A percentile compares a stretch with the other conserved stretches of the same genome.
Conservation (phyloP, 2,113 vertebrate species). For the Albula goreensis region DNA sequence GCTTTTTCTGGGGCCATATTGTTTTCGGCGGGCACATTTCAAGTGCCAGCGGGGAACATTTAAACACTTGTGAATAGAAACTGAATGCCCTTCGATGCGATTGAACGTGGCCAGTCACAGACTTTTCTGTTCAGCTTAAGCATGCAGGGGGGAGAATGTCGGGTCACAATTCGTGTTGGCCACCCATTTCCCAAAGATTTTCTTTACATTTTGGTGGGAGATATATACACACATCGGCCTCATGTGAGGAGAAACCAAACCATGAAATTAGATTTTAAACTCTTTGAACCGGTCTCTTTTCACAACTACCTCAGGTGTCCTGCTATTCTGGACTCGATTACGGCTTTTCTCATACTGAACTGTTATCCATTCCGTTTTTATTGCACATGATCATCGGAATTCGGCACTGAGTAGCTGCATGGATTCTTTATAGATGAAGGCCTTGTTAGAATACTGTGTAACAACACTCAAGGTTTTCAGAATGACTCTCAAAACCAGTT, state of each 20-base stretch:
- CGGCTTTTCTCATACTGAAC: background rate
- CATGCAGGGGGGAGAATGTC: background rate
- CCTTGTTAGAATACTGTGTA: conserved; percentile 29
- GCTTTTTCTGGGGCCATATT: background rate
- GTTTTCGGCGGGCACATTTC: conserved; percentile 8
- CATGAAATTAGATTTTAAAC: conserved; percentile 2
- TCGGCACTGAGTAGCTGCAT: conserved; percentile 25
- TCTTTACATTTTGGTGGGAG: background rate
- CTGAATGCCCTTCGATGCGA: background rate
- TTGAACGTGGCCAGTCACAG: background rate
- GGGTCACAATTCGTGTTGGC: background rate
- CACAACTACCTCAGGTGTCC: background rate
- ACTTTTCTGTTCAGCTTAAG: background rate
- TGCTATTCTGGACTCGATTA: background rate
- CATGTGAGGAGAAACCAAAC: background rate
- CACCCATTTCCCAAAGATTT: background rate
- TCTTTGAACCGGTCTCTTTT: background rate
- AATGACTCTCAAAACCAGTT: conserved; percentile 33
- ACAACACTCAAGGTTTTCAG: conserved; percentile 33
- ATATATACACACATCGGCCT: background rate
- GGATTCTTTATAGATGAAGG: conserved; percentile 14
- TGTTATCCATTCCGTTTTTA: conserved; percentile 18
- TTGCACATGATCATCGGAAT: background rate
- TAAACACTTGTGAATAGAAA: background rate
- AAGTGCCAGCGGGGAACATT: background rate